These are phyloP conservation scores for Rhopalosiphum padi DNA, from an alignment of 1,140 invertebrate species.

Conservation along the genomic window DNA sequence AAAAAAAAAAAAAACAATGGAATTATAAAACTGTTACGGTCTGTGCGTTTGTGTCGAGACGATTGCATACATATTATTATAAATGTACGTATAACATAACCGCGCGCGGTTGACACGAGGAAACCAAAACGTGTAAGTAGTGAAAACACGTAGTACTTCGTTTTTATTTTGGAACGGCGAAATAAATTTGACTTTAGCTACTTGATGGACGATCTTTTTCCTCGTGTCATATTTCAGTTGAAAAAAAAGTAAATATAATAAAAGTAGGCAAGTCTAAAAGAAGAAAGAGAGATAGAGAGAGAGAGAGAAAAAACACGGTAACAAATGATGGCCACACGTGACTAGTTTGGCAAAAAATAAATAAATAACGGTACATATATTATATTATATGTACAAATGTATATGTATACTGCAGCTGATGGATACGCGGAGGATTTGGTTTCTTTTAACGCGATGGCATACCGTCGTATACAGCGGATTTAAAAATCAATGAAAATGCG, in stretches of 20 bases:
- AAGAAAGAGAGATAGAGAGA: too few species aligned
- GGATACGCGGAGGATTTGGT: background rate
- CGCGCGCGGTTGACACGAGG: background rate
- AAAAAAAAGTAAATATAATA: constrained; percentile 17
- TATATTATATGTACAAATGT: background rate
- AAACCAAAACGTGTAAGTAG: background rate
- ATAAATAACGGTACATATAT: background rate
- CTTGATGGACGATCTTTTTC: background rate
- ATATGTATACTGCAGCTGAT: too few species aligned
- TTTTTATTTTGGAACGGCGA: background rate
- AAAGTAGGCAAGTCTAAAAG: background rate
- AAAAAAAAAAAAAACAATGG: background rate
- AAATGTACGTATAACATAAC: background rate
- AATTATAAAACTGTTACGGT: too few species aligned
- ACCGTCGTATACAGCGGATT: background rate
- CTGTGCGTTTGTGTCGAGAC: too few species aligned
- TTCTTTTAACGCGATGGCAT: background rate
- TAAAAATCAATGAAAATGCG: background rate
- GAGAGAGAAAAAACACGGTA: background rate
- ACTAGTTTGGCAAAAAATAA: constrained; percentile 29
- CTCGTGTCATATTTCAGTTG: background rate
- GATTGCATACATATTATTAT: background rate
- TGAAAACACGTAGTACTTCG: background rate
- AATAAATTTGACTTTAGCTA: background rate
- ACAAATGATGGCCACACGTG: constrained; percentile 9